A percentile compares a stretch with the other conserved stretches of the same genome.
These are phyloP conservation scores for Theocolax elegans DNA, from an alignment of 1,140 invertebrate species.

Conservation along the genomic window DNA sequence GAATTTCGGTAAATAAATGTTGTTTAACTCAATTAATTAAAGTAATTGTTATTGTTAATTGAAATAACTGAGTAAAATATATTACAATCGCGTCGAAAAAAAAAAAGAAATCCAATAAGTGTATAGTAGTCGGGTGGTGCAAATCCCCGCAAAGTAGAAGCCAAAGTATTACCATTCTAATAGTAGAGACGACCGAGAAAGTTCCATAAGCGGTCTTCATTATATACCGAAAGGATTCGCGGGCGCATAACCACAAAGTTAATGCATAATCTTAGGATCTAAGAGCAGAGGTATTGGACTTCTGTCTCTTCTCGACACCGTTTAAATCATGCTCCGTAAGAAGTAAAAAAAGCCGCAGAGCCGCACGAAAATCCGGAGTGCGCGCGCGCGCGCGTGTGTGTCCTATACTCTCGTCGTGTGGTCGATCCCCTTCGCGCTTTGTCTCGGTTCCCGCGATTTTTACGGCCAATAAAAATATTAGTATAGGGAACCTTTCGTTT, in stretches of 20 bases:
- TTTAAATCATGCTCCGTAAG: conserved; percentile 27
- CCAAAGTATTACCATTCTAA: too few relatives aligned
- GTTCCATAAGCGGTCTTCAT: conserved; percentile 25
- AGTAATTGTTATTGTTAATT: too few relatives aligned
- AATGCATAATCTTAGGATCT: conserved; percentile 17
- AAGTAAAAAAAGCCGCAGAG: conserved; percentile 20
- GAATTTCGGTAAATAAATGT: too few relatives aligned
- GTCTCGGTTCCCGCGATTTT: conserved; percentile 48
- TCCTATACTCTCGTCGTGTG: conserved; percentile 20
- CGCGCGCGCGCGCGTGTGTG: too few relatives aligned
- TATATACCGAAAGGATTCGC: conserved; percentile 19
- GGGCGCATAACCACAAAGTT: conserved; percentile 27
- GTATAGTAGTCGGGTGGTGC: too few relatives aligned
- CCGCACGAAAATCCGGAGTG: conserved; percentile 21
- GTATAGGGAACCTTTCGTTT: conserved; percentile 52
- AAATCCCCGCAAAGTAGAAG: too few relatives aligned
- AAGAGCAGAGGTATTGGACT: too few relatives aligned
- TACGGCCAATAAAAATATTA: conserved; percentile 60
- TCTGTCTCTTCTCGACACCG: conserved; percentile 1
- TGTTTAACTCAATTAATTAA: too few relatives aligned
- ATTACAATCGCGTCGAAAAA: too few relatives aligned
- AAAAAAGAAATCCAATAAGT: too few relatives aligned
- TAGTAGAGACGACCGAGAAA: too few relatives aligned
- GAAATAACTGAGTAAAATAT: too few relatives aligned
- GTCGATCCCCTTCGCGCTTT: conserved; percentile 33